These are phyloP conservation scores for Halocaridina rubra DNA, from an alignment of 2,888 invertebrate species.

Conservation along the genomic window DNA sequence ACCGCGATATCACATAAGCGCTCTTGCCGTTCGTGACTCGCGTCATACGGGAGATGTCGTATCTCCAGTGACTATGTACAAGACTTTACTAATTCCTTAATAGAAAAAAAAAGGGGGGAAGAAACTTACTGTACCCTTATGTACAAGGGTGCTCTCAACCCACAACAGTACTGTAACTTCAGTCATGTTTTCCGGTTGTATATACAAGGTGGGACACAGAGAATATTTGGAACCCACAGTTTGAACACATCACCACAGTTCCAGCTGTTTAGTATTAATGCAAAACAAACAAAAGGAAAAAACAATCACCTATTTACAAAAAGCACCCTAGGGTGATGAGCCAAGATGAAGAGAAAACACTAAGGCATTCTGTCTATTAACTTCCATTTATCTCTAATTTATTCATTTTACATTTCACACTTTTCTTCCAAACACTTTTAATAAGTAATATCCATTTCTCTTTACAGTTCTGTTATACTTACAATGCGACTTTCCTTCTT, in stretches of 20 bases:
- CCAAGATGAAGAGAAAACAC: not conserved
- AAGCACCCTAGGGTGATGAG: slow-evolving; percentile 12
- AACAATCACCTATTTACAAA: slow-evolving; percentile 21
- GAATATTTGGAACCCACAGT: not conserved
- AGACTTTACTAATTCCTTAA: not conserved
- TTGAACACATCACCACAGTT: slow-evolving; percentile 25
- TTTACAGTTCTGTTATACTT: too few species aligned
- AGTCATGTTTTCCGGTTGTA: slow-evolving; percentile 20
- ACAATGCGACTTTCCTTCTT: too few species aligned
- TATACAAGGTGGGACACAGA: slow-evolving; percentile 7
- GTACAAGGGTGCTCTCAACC: not conserved
- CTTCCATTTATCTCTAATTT: not conserved
- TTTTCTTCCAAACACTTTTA: not conserved
- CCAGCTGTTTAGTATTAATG: slow-evolving; percentile 30
- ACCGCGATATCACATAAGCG: not conserved
- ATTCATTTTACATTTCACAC: not conserved
- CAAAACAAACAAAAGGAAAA: not conserved
- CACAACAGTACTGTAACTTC: not conserved
- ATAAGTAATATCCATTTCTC: too few species aligned
- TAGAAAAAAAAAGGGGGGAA: not conserved
- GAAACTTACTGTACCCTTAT: not conserved
- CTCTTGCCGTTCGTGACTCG: not conserved
- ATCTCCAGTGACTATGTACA: slow-evolving; percentile 20
- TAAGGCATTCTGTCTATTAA: not conserved
- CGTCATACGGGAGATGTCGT: too few species aligned